Conservation (phyloP, 2,113 vertebrate species). For the Burhinus bistriatus region DNA sequence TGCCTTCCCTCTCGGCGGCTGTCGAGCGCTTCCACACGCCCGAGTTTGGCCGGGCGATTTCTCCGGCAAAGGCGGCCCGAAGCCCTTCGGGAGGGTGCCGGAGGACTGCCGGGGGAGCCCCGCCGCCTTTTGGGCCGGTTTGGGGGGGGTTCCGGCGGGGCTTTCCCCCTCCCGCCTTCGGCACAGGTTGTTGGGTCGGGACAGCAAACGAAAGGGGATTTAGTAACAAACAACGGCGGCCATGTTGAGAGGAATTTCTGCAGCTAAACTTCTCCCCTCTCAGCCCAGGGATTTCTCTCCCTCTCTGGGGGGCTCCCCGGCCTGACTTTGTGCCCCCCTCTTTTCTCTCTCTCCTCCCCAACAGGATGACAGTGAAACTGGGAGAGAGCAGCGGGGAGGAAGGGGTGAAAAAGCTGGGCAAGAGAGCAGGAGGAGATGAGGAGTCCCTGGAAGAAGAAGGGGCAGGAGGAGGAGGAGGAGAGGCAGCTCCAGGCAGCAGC, state of each 20-base stretch:
- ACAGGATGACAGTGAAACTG: conserved; percentile 96
- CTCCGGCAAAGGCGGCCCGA: conserved; percentile 56
- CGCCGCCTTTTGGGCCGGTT: not conserved
- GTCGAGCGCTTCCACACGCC: conserved; percentile 68
- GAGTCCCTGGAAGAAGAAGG: conserved; percentile 88
- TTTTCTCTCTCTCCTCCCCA: conserved; percentile 74
- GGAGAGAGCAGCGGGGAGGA: conserved; percentile 87
- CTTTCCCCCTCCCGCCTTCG: not conserved
- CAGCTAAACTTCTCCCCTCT: conserved; percentile 71
- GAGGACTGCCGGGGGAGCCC: not conserved
- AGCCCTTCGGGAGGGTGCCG: not conserved
- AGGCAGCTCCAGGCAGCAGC: conserved; percentile 78
- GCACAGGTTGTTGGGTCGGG: conserved; percentile 87
- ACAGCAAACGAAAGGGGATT: conserved; percentile 87
- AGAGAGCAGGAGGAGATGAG: conserved; percentile 89
- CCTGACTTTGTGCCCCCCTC: conserved; percentile 66
- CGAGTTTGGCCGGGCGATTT: conserved; percentile 71
- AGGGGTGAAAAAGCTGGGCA: conserved; percentile 87
- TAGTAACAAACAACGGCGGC: conserved; percentile 99
- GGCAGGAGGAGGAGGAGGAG: conserved; percentile 87
- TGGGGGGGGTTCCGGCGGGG: not conserved
- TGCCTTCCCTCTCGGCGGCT: conserved; percentile 68
- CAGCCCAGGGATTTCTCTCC: conserved; percentile 55
- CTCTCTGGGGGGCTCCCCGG: not conserved
- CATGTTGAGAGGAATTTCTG: conserved; percentile 93